Percentiles rank a stretch among this genome's conserved stretches.
These are phyloP conservation scores for Drosophila mauritiana DNA, from an alignment of 1,140 invertebrate species.

Conservation along the genomic window DNA sequence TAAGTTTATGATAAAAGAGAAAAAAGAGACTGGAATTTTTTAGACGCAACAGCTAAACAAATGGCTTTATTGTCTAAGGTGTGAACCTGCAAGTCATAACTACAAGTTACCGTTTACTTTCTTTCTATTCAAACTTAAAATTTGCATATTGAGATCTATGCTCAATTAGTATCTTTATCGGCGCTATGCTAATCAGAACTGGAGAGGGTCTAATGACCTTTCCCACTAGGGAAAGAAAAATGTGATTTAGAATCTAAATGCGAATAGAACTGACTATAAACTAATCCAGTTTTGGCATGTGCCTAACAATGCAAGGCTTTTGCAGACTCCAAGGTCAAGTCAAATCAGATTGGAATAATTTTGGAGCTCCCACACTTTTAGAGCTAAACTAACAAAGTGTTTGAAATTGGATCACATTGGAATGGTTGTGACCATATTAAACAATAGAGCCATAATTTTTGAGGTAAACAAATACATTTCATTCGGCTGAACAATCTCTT, in stretches of 20 bases:
- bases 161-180: slow-evolving; percentile 49
- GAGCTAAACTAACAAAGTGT: slow-evolving; percentile 19
- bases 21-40: slow-evolving; percentile 2
- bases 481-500: neutral
- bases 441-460: slow-evolving; percentile 45
- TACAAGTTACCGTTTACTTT: slow-evolving; percentile 22
- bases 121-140: slow-evolving; percentile 15
- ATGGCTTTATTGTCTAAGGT: slow-evolving; percentile 51
- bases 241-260: slow-evolving; percentile 21
- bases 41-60: slow-evolving; percentile 24
- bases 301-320: slow-evolving; percentile 51
- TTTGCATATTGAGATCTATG: slow-evolving; percentile 44
- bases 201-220: slow-evolving; percentile 51
- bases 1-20: slow-evolving; percentile 20
- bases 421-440: slow-evolving; percentile 17
- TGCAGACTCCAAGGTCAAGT: slow-evolving; percentile 15
- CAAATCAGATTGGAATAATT: slow-evolving; percentile 14
- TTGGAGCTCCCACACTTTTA: slow-evolving; percentile 26
- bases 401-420: slow-evolving; percentile 31
- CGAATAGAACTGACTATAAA: slow-evolving; percentile 1
- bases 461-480: slow-evolving; percentile 3
- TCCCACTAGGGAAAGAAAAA: slow-evolving; percentile 29
- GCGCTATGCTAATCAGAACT: slow-evolving; percentile 34
- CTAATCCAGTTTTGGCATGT: slow-evolving; percentile 18
- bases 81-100: slow-evolving; percentile 43